phyloP scores from a whole-genome alignment of 2,113 vertebrate species.

The Stictonetta naevosa region DNA sequence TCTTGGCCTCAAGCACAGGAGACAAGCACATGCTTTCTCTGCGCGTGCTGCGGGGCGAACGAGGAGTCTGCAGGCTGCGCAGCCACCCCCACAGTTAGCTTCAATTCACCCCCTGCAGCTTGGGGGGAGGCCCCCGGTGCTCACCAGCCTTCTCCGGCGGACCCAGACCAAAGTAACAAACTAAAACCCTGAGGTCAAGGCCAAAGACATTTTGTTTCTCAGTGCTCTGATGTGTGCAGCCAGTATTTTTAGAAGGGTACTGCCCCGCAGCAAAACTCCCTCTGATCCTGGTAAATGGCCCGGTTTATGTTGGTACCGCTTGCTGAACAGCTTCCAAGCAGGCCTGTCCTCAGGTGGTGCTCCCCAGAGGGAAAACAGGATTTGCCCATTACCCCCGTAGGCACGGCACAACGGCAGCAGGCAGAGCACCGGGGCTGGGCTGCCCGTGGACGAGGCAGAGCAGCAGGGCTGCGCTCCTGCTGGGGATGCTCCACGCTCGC shows the following conservation, averaged over 20 bases:
- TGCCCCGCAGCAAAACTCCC: not conserved
- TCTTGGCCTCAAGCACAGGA: not conserved
- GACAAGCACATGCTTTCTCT: accelerated
- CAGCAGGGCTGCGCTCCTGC: not conserved
- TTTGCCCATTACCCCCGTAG: accelerated
- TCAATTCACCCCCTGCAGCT: no score
- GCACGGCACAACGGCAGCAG: not conserved
- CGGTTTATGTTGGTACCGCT: accelerated
- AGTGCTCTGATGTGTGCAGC: accelerated
- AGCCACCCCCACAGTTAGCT: accelerated
- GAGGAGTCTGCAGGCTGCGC: accelerated
- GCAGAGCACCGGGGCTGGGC: not conserved
- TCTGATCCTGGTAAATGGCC: not conserved
- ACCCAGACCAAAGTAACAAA: accelerated
- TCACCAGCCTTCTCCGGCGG: accelerated
- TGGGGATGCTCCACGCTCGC: no score
- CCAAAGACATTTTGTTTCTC: accelerated
- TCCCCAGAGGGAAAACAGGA: not conserved
- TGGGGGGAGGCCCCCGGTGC: accelerated
- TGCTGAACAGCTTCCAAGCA: not conserved
- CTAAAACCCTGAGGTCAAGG: accelerated
- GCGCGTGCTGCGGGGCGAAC: accelerated
- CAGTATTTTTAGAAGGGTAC: not conserved
- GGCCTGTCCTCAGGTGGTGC: not conserved
- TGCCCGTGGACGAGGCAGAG: not conserved